Percentiles rank a stretch among this genome's conserved stretches.
Conservation (phyloP, 1,140 invertebrate species). For the Agrilus planipennis region DNA sequence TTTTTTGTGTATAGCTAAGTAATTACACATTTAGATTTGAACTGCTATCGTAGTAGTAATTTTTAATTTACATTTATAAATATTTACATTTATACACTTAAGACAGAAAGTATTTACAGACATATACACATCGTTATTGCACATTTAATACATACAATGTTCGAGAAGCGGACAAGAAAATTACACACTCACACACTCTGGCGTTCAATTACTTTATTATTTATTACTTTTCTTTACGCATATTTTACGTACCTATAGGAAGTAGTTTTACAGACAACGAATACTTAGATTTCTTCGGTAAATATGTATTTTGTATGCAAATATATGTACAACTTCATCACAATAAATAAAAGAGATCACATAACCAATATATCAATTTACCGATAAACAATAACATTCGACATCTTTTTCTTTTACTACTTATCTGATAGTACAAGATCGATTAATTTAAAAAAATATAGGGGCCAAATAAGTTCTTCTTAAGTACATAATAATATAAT, state of each 20-base stretch:
- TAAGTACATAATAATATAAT: no score
- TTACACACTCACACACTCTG: slow-evolving; percentile 4
- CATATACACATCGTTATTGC: slow-evolving; percentile 35
- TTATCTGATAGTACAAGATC: background rate
- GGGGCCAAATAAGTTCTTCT: slow-evolving; percentile 21
- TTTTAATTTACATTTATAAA: slow-evolving; percentile 3
- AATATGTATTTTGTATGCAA: background rate
- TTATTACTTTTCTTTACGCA: background rate
- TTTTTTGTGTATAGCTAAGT: background rate
- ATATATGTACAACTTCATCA: no score
- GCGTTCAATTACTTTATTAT: slow-evolving; percentile 7
- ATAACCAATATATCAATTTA: no score
- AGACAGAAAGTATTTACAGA: slow-evolving; percentile 16
- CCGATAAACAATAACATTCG: no score
- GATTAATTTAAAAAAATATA: slow-evolving; percentile 29
- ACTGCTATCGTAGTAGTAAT: background rate
- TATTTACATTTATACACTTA: slow-evolving; percentile 35
- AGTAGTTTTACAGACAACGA: background rate
- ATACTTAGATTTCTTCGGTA: background rate
- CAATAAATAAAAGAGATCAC: no score
- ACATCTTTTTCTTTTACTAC: no score
- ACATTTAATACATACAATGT: no score
- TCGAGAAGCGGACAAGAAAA: no score
- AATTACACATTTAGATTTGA: background rate
- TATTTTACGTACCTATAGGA: background rate